Base-by-base conservation (phyloP, 2,797 vertebrate genomes). In the Sphenopsis melanotis region DNA sequence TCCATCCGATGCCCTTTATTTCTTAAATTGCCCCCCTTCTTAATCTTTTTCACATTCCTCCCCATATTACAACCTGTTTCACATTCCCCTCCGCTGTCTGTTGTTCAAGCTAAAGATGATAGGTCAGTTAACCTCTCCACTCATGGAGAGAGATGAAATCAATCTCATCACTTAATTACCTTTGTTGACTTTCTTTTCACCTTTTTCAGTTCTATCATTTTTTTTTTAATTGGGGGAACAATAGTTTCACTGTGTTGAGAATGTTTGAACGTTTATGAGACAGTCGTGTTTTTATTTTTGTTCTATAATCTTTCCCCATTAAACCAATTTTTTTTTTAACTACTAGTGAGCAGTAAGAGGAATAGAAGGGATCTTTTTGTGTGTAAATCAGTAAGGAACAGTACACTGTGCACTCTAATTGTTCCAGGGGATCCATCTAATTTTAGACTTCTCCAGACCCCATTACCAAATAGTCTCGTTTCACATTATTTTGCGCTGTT, bases 81-180 rank as follows among this genome's bases (percentile, higher is more conserved):
- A 64, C 64, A 92, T 90, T 94, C 89, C 23, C 32, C 32, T 89
- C 89, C 92, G 61, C 52, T 63, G 12, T 44, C 64, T 94, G 24
- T 41, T 91, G 16, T 47, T 93, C 69, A 88, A 47, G 56, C 30
- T 77, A 55, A 74, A 86, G 82, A 83, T 63, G 81, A 89, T 66
- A 89, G 65, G 77, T 70, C 85, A 86, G 68, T 86, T 90, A 94
- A 94, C 52, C 80, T 83, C 30, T 65, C 39, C 14, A 77, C 19
- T 88, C 64, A 53, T 44, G 23, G 32, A 83, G 18, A 46, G 77
- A 88, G 86, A 90, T 93, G 93, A 94, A 83, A 94, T 86, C 68
- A 95, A 30, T 85, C 27, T 76, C 37, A 65, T 61, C 80, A 66
- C 49, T 90, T 90, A 52, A 88, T 90, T 94, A 81, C 53, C 29